Evolutionary conservation across 2,113 vertebrate species (phyloP), one percentile per base, ranked within the genome.

Genomic region (Eptatretus burgeri): DNA sequence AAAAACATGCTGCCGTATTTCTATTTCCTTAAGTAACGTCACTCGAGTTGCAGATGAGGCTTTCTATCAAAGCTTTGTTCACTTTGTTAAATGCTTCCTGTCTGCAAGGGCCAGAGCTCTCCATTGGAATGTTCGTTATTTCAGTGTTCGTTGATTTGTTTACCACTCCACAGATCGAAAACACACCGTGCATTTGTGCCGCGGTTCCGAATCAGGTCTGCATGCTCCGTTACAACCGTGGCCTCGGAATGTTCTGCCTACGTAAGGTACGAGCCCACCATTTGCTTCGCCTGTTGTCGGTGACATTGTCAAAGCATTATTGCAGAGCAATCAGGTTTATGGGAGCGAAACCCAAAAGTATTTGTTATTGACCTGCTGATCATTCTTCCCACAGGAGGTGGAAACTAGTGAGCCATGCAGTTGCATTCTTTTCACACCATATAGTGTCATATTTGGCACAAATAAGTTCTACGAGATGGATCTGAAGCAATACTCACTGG

Each of bases 381-480:
- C 27, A 41, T 41, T 41, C 27, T 41, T 41, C 27, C 27, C 27
- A 56, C 73, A 98, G 91, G 91, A 98, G 74, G 94, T 96, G 2
- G 91, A 98, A 74, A 98, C 91, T 12, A 80, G 87, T 27, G 91
- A 98, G 76, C 91, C 91, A 9, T 98, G 91, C 77, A 94, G 89
- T 78, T 98, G 91, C 71, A 79, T 98, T 72, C 83, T 88, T 72
- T 80, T 95, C 77, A 98, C 89, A 72, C 80, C 75, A 69, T 98
- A 98, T 77, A 96, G 89, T 72, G 81, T 93, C 77, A 85, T 98
- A 72, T 82, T 98, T 2, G 91, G 91, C 70, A 93, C 91, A 72
- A 98, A 93, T 73, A 96, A 91, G 71, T 98, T 98, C 77, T 98
- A 93, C 49, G 87, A 96, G 72, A 88, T 98, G 10, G 91, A 98